phyloP scores from a whole-genome alignment of 2,888 invertebrate genomes.

The Drosophila eohydei region DNA sequence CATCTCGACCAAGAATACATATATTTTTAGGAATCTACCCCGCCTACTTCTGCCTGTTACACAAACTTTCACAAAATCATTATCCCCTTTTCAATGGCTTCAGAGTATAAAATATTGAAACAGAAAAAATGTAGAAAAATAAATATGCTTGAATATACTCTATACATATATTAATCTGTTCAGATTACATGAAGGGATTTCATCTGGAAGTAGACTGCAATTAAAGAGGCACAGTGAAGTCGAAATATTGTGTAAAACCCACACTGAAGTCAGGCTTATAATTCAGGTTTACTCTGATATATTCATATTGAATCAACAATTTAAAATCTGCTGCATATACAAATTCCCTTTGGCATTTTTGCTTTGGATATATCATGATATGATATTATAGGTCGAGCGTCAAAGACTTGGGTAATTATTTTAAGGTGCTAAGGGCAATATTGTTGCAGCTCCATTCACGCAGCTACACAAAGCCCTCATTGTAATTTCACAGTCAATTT shows the following conservation, averaged over 20 bases:
- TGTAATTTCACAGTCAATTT: constrained; percentile 80
- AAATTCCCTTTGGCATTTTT: not conserved
- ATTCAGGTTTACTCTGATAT: no score
- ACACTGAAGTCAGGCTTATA: no score
- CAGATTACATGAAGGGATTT: no score
- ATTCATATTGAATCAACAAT: not conserved
- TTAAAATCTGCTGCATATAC: not conserved
- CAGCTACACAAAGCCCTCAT: constrained; percentile 46
- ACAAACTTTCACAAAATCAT: not conserved
- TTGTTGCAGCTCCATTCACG: constrained; percentile 4
- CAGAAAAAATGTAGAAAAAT: not conserved
- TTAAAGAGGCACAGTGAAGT: not conserved
- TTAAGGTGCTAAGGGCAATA: not conserved
- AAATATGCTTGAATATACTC: not conserved
- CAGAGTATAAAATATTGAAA: not conserved
- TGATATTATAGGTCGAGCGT: not conserved
- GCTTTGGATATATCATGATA: not conserved
- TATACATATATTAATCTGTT: not conserved
- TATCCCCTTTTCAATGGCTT: not conserved
- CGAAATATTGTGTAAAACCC: no score
- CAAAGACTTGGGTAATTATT: constrained; percentile 17
- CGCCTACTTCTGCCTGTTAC: not conserved
- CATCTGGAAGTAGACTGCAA: not conserved
- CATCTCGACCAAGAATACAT: not conserved
- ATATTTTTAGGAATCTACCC: not conserved